These are phyloP conservation scores for human DNA, from an alignment of 2,113 vertebrate genomes.

Conservation along the genomic window DNA sequence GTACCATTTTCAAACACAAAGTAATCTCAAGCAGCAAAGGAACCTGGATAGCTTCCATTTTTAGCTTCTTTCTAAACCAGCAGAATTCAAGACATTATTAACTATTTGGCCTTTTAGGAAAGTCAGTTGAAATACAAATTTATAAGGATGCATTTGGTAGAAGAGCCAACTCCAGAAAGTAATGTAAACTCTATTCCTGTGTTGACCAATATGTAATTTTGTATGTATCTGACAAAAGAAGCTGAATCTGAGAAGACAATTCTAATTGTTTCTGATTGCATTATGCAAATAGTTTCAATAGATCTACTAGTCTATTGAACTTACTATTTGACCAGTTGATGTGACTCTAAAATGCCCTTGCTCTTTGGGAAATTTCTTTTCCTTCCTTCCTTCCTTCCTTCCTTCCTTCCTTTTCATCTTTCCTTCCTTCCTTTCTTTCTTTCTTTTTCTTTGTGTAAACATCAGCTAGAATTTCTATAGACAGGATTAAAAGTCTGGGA, in stretches of 20 bases:
- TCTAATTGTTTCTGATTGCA: background rate
- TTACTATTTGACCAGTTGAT: background rate
- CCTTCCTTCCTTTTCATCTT: no score
- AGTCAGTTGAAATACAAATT: conserved; percentile 12
- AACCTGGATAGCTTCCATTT: background rate
- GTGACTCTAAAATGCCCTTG: background rate
- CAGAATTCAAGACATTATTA: background rate
- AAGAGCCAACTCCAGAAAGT: conserved; percentile 23
- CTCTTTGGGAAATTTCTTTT: background rate
- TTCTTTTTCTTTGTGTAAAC: background rate
- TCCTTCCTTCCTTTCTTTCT: background rate
- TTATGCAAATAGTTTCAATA: conserved; percentile 43
- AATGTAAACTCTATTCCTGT: background rate
- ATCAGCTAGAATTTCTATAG: background rate
- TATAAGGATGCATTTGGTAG: background rate
- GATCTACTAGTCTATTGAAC: background rate
- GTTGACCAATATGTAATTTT: conserved; percentile 47
- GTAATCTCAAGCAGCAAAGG: background rate
- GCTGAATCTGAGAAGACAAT: background rate
- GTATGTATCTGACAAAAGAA: background rate
- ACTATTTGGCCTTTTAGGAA: background rate
- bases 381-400: background rate
- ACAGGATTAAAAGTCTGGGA: background rate
- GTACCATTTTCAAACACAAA: background rate
- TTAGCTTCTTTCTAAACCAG: background rate